Evolutionary conservation across 2,888 invertebrate species (phyloP).

Genomic region (Caenorhabditis zanzibari): DNA sequence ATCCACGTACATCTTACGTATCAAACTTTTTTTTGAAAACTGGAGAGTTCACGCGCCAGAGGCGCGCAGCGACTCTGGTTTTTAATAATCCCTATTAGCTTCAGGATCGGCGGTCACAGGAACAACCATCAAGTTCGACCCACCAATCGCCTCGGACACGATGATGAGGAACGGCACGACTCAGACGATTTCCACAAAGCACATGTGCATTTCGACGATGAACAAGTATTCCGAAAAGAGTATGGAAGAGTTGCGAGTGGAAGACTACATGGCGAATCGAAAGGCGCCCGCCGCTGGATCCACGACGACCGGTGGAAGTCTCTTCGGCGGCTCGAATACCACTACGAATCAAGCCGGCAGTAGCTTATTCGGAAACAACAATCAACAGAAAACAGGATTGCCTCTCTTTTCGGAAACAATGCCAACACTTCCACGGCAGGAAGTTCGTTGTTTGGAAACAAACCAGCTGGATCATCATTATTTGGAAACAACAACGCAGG

Average conservation of each 20-base stretch:
- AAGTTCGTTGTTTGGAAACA: constrained; percentile 70
- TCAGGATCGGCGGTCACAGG: constrained; percentile 85
- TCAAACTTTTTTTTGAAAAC: no score
- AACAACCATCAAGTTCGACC: constrained; percentile 90
- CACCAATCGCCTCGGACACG: constrained; percentile 92
- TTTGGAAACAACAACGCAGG: constrained; percentile 25
- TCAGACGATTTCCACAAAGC: constrained; percentile 91
- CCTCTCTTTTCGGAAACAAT: constrained; percentile 68
- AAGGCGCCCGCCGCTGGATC: constrained; percentile 87
- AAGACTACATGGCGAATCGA: constrained; percentile 93
- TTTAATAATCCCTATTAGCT: constrained; percentile 10
- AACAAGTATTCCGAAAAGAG: constrained; percentile 97
- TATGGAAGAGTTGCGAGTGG: constrained; percentile 93
- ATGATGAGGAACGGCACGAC: constrained; percentile 92
- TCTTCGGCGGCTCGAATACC: constrained; percentile 66
- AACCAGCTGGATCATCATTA: constrained; percentile 46
- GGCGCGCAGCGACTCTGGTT: no score
- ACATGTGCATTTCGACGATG: constrained; percentile 98
- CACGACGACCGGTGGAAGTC: constrained; percentile 67
- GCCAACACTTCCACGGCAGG: constrained; percentile 51
- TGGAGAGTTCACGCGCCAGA: no score
- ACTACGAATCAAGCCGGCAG: constrained; percentile 65
- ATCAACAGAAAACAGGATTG: constrained; percentile 64
- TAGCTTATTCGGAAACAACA: constrained; percentile 81
- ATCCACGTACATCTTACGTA: no score